These are phyloP conservation scores for Apamea sordens DNA, from an alignment of 2,888 invertebrate genomes.

Conservation along the genomic window DNA sequence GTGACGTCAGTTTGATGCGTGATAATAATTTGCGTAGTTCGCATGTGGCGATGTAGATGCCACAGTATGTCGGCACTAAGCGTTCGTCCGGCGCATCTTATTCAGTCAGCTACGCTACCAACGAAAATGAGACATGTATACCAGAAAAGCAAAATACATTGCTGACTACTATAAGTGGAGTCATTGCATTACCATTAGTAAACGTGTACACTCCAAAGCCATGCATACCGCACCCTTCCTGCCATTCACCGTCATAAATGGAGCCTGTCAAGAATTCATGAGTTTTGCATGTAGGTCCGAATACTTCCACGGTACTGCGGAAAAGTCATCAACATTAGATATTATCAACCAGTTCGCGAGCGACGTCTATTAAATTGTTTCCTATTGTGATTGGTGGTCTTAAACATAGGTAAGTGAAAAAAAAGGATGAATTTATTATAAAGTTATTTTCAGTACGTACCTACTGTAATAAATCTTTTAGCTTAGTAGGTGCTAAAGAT, in stretches of 20 bases:
- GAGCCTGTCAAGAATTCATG: conserved; percentile 17
- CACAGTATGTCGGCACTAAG: not conserved
- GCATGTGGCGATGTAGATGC: not conserved
- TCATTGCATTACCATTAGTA: conserved; percentile 5
- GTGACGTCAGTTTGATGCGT: not conserved
- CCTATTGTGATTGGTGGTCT: not conserved
- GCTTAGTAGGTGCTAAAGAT: too few species aligned
- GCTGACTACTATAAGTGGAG: not conserved
- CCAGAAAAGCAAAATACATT: not conserved
- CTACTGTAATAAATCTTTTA: too few species aligned
- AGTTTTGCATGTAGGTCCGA: not conserved
- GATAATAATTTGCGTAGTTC: too few species aligned
- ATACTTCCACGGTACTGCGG: not conserved
- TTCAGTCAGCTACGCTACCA: not conserved
- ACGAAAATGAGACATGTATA: not conserved
- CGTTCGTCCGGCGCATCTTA: not conserved
- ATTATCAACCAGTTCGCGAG: too few species aligned
- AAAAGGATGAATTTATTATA: not conserved
- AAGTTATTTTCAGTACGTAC: not conserved
- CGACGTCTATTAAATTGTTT: too few species aligned
- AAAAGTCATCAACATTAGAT: not conserved
- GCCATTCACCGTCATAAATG: conserved; percentile 5
- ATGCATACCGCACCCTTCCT: conserved; percentile 15
- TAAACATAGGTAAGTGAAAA: too few species aligned
- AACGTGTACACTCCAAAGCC: conserved; percentile 31